Evolutionary conservation across 2,113 vertebrate species (phyloP).

Genomic region (Chamaea fasciata): DNA sequence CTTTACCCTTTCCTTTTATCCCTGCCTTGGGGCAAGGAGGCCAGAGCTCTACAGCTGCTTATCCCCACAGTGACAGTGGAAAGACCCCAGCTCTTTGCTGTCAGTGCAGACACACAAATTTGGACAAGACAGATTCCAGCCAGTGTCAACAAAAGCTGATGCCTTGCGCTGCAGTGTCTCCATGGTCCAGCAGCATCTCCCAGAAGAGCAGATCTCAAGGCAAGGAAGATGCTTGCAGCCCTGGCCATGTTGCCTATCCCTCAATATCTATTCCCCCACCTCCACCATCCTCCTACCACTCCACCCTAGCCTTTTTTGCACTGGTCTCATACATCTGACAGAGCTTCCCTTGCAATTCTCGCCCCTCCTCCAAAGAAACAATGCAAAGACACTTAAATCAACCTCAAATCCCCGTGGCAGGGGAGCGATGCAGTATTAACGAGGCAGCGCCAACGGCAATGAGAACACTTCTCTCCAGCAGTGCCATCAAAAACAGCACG

Average conservation of each 20-base stretch:
- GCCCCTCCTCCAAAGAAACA: not conserved
- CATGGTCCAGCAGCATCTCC: not conserved
- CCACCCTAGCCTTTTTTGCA: not conserved
- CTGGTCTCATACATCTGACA: accelerated
- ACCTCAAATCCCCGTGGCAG: not conserved
- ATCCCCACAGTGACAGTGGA: not conserved
- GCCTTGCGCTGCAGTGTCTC: not conserved
- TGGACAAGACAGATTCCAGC: not conserved
- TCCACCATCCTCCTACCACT: not conserved
- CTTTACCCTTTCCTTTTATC: not conserved
- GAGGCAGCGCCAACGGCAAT: not conserved
- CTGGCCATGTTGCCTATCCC: not conserved
- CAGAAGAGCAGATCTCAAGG: not conserved
- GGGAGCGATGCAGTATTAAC: not conserved
- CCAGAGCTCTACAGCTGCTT: not conserved
- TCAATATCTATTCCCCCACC: not conserved
- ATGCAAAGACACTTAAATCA: not conserved
- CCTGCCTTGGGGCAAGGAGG: not conserved
- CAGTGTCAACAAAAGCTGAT: not conserved
- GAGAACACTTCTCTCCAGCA: not conserved
- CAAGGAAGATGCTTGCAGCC: not conserved
- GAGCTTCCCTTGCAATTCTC: not conserved
- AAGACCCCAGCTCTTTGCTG: not conserved
- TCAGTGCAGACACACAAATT: not conserved
- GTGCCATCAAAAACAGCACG: not conserved